phyloP scores from a whole-genome alignment of 2,888 invertebrate species.

The Pyrrhosoma nymphula region DNA sequence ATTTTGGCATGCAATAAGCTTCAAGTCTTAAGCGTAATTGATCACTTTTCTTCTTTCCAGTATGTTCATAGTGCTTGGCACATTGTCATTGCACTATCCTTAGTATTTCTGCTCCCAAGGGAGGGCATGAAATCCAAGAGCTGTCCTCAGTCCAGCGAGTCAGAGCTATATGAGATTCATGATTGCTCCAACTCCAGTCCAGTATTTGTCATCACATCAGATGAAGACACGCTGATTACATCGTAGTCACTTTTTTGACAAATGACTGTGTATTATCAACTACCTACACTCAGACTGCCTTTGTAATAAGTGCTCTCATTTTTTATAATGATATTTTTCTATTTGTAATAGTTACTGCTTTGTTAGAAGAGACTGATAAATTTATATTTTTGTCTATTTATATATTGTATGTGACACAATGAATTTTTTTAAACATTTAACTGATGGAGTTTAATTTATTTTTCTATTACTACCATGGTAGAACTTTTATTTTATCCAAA shows the following conservation, averaged over 20 bases:
- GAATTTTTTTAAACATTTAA: background rate
- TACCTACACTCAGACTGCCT: background rate
- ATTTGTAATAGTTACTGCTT: background rate
- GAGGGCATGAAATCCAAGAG: background rate
- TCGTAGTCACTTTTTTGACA: background rate
- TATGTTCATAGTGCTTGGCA: slow-evolving; percentile 83
- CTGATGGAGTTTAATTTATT: background rate
- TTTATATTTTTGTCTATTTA: background rate
- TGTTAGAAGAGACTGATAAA: background rate
- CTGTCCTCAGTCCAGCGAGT: slow-evolving; percentile 71
- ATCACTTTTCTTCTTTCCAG: slow-evolving; percentile 74
- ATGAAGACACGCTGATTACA: slow-evolving; percentile 73
- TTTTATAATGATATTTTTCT: background rate
- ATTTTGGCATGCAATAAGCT: too few species aligned
- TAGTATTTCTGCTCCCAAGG: slow-evolving; percentile 80
- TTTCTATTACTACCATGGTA: background rate
- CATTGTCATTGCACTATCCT: slow-evolving; percentile 80
- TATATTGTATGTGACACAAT: background rate
- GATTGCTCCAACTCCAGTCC: slow-evolving; percentile 73
- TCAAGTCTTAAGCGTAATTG: too few species aligned
- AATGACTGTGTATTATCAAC: background rate
- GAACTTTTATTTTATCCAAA: background rate
- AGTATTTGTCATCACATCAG: slow-evolving; percentile 74
- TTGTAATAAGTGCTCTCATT: background rate
- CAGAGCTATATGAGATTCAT: slow-evolving; percentile 74